Percentiles rank a stretch among this genome's conserved stretches.
Conservation (phyloP, 2,113 vertebrate species). For the Kryptolebias marmoratus region DNA sequence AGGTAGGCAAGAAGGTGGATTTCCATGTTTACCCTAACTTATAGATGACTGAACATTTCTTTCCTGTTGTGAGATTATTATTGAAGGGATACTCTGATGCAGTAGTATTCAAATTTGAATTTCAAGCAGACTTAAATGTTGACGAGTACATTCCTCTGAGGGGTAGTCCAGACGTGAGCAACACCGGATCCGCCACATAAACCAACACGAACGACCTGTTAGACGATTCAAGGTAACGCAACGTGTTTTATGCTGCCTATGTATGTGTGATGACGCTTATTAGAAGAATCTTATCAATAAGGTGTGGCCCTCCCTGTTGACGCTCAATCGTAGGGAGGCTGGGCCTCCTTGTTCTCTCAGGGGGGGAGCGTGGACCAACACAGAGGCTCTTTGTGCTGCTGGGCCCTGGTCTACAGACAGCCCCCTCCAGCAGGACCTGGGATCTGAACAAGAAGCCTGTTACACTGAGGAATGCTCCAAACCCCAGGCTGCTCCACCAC, state of each 20-base stretch:
- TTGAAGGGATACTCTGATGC: not conserved
- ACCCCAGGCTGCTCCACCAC: not conserved
- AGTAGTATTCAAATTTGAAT: not conserved
- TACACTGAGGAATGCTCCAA: slow-evolving; percentile 63
- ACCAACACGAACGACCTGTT: not conserved
- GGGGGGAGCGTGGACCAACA: slow-evolving; percentile 54
- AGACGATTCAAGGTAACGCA: not conserved
- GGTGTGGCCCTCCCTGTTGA: slow-evolving; percentile 54
- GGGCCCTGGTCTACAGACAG: slow-evolving; percentile 46
- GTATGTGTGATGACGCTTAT: slow-evolving; percentile 15
- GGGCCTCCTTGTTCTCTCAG: slow-evolving; percentile 50
- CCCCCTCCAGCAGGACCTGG: slow-evolving; percentile 52
- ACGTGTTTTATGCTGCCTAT: not conserved
- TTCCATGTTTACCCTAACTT: too few relatives aligned
- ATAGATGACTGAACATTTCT: too few relatives aligned
- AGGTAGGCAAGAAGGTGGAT: too few relatives aligned
- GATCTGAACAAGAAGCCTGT: slow-evolving; percentile 56
- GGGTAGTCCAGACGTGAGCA: not conserved
- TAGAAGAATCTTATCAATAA: slow-evolving; percentile 11
- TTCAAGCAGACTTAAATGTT: not conserved
- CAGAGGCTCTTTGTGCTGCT: slow-evolving; percentile 77
- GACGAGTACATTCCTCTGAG: too few relatives aligned
- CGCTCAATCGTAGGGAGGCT: slow-evolving; percentile 47
- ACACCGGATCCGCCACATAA: not conserved
- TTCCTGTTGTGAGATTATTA: too few relatives aligned